Evolutionary conservation across 2,888 invertebrate species (phyloP).

Genomic region (Agonopterix arenella): DNA sequence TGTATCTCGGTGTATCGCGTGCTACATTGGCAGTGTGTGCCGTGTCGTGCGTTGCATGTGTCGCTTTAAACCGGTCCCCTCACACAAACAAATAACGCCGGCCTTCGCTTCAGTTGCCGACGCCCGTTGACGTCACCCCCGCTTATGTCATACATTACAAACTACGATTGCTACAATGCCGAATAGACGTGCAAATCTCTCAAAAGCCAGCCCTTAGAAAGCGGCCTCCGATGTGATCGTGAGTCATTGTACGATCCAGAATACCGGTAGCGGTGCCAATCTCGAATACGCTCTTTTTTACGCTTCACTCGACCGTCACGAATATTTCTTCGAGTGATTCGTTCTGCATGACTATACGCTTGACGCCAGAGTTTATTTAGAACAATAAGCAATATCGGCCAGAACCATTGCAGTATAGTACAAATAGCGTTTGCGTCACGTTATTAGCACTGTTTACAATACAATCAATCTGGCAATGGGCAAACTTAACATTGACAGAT

Average conservation of each 20-base stretch:
- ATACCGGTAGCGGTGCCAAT: conserved; percentile 11
- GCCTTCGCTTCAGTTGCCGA: conserved; percentile 63
- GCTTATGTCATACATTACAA: conserved; percentile 66
- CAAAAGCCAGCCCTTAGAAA: conserved; percentile 7
- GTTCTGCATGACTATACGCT: conserved; percentile 38
- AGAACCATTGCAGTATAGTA: conserved; percentile 15
- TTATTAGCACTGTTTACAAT: conserved; percentile 8
- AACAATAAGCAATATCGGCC: conserved; percentile 36
- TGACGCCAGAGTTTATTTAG: conserved; percentile 33
- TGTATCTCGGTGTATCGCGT: conserved; percentile 25
- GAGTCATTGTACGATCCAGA: conserved; percentile 11
- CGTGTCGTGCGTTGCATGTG: conserved; percentile 45
- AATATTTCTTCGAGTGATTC: conserved; percentile 33
- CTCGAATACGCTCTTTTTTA: conserved; percentile 15
- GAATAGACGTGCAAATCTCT: conserved; percentile 27
- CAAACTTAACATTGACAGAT: not conserved
- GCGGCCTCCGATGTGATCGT: conserved; percentile 7
- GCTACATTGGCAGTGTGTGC: conserved; percentile 24
- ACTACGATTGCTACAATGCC: conserved; percentile 37
- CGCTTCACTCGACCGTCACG: conserved; percentile 27
- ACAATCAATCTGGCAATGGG: conserved; percentile 4
- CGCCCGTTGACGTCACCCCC: conserved; percentile 68
- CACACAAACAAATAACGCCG: conserved; percentile 54
- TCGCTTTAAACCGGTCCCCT: conserved; percentile 50
- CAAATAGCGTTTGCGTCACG: conserved; percentile 24